phyloP scores from a whole-genome alignment of 2,888 invertebrate species.

The Agrilus biguttatus region DNA sequence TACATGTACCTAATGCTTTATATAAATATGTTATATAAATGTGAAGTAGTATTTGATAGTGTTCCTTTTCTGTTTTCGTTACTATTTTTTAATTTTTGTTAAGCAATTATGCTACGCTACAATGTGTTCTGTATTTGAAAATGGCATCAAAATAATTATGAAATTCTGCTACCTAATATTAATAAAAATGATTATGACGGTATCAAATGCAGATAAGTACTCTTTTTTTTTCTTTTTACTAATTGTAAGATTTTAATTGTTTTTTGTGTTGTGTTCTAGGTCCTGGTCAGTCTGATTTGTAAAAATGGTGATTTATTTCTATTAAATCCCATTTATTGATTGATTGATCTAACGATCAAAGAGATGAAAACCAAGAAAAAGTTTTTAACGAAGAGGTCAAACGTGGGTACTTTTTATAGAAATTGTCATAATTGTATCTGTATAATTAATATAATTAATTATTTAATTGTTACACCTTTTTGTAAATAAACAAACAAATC shows the following conservation, averaged over 20 bases:
- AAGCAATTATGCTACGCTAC: not conserved
- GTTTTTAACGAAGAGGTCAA: no score
- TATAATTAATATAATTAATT: no score
- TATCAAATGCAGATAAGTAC: conserved; percentile 13
- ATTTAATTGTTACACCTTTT: no score
- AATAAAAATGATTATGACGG: not conserved
- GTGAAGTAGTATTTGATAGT: not conserved
- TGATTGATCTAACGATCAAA: no score
- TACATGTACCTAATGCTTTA: no score
- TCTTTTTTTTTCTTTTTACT: conserved; percentile 1
- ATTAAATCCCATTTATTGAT: no score
- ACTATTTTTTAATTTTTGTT: conserved; percentile 1
- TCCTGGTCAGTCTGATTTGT: conserved; percentile 47
- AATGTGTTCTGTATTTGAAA: not conserved
- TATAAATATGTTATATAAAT: not conserved
- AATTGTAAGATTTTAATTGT: not conserved
- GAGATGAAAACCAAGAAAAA: no score
- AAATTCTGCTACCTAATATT: no score
- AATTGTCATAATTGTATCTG: no score
- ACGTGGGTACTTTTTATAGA: no score
- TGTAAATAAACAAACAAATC: no score
- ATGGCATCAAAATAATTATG: no score
- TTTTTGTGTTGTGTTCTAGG: conserved; percentile 32
- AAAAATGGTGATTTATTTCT: conserved; percentile 9
- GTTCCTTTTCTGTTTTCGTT: conserved; percentile 5